Percentiles rank a stretch among this genome's conserved stretches.
Conservation (phyloP, 2,888 invertebrate species). For the Drosophila kokeensis region DNA sequence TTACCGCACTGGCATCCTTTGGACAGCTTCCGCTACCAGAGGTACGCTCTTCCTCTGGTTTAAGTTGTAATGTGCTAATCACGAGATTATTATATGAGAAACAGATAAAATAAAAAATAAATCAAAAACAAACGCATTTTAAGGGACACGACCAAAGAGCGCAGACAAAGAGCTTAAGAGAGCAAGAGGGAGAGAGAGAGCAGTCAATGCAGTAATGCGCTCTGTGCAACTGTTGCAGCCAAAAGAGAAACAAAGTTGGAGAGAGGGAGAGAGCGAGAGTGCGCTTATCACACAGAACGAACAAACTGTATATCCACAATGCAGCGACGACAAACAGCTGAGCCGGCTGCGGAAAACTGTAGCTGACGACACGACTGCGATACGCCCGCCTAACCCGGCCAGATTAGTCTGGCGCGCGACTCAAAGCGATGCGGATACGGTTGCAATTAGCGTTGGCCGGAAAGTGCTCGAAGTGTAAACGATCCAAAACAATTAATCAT, state of each 20-base stretch:
- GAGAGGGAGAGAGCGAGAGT: not conserved
- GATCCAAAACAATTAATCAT: slow-evolving; percentile 4
- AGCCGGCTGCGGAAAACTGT: slow-evolving; percentile 40
- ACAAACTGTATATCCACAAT: slow-evolving; percentile 10
- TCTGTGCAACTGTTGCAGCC: slow-evolving; percentile 47
- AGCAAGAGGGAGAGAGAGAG: slow-evolving; percentile 4
- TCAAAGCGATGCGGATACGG: slow-evolving; percentile 58
- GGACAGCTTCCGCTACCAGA: slow-evolving; percentile 29
- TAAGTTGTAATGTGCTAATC: slow-evolving; percentile 58
- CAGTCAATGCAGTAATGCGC: slow-evolving; percentile 30
- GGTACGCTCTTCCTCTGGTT: slow-evolving; percentile 7
- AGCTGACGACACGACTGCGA: slow-evolving; percentile 6
- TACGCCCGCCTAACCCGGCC: slow-evolving; percentile 48
- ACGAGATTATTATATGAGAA: slow-evolving; percentile 62
- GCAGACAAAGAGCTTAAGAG: slow-evolving; percentile 5
- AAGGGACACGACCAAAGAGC: slow-evolving; percentile 42
- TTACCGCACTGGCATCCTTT: slow-evolving; percentile 34
- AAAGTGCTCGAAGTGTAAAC: slow-evolving; percentile 16
- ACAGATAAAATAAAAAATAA: slow-evolving; percentile 23
- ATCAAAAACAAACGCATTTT: slow-evolving; percentile 36
- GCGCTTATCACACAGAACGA: not conserved
- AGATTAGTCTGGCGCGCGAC: slow-evolving; percentile 72
- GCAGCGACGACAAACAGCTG: slow-evolving; percentile 50
- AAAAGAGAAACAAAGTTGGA: slow-evolving; percentile 1
- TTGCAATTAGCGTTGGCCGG: slow-evolving; percentile 30